Base-by-base conservation (phyloP, 92 coral and sea anemone species). In the Parazoanthus atlanticus region DNA sequence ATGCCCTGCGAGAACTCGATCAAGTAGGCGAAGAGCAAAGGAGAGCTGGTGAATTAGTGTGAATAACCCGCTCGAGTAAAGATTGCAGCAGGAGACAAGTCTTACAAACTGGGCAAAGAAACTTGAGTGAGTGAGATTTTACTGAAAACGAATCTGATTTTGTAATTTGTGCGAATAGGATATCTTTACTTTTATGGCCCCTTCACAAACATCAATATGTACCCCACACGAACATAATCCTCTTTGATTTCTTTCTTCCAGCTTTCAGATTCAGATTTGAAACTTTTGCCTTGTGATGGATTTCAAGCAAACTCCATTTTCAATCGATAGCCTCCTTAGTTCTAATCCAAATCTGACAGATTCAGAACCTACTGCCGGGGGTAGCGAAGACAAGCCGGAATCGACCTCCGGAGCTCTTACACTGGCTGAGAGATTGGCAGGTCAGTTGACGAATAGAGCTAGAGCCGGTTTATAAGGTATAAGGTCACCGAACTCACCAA, bases 391-490 rank as follows among this genome's bases (percentile, higher is more conserved):
- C 23, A 76, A 74, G 65, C 38, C 41, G 10, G 66, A 70, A 19
- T 84, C 87, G 11, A 69, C 87, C 28, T 31, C 87, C 66, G 40
- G 49, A 16, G 87, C 87, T 29, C 87, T 84, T 30, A 84, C 87
- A 84, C 87, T 84, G 16, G 87, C 87, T 9, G 87, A 84, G 43
- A 84, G 87, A 84, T 84, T 84, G 74, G 87, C 87, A 84, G 87
- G 87, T 84, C 38, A 84, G 87, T 43, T 36, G 16, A 58, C 8
- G 31, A 31, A 80, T 31, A 80, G 69, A 61, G 26, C 8, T 61
- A 61, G n/a, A 61, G 67, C 25, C 26, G 67, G 67, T 19, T 61
- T 10, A 29, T 32, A 23, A 33, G 46, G 46, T 74, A n/a, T 15
- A 21, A 36, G 79, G 79, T 75, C 79, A 36, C 29, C 43, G 28